Base-by-base conservation (phyloP, 1,140 invertebrate species). In the Drosophila eugracilis region DNA sequence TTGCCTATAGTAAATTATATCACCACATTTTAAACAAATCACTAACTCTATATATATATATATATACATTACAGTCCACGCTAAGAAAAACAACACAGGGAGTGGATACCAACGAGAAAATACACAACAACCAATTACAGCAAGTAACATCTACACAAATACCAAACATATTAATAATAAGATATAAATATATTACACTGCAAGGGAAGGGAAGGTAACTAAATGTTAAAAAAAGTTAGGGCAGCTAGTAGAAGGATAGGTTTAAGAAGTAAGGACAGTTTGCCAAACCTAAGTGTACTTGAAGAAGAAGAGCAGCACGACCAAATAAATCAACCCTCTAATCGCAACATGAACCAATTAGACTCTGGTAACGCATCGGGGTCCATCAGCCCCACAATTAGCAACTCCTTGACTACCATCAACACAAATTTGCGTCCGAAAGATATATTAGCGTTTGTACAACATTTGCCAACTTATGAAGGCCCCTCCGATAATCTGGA, bases 111-210 rank as follows among this genome's bases (percentile, higher is more conserved):
- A 47, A 28, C 44, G 44, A 47, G 14, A 47, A 30, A 28, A 47
- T 14, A 28, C 24, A 15, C n/a, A 36, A 26, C 22, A 26, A 45
- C 21, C 21, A 42, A 21, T 22, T 12, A 12, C 42, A 24, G 24
- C n/a, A 48, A 48, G 45, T 48, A 30, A 48, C 24, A 48, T 17
- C 45, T 28, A 30, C 45, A 48, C 45, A 48, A 17, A 47, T 47
- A 47, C 14, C 6, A 28, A 47, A 19, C 24, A 47, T 47, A 47
- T 28, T 47, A 17, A 10, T 28, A 19, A 47, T 47, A 47, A 47
- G 24, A 47, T 4, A 45, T 26, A 44, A 24, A 24, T 5, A 15
- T 24, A 15, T 24, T 44, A 24, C n/a, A 21, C n/a, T 42, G 21
- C 19, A 42, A 44, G 15, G 12, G 24, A 24, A 44, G 5, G 22